Conservation (phyloP, 2,113 vertebrate genomes). For the Toxostoma redivivum region DNA sequence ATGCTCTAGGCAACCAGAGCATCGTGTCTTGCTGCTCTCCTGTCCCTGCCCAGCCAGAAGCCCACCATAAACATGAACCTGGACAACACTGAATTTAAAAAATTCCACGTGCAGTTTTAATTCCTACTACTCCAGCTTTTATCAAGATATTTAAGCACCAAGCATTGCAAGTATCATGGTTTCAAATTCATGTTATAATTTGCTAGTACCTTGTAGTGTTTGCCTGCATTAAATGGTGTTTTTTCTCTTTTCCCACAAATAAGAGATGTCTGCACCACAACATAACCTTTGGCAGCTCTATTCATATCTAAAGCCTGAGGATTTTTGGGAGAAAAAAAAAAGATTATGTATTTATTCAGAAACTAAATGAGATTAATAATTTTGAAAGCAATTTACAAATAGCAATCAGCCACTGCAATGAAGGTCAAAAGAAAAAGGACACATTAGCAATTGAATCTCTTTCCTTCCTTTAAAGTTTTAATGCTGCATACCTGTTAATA, state of each 20-base stretch:
- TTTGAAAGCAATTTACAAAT: slow-evolving; percentile 53
- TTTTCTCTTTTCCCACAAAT: slow-evolving; percentile 12
- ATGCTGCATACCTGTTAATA: slow-evolving; percentile 59
- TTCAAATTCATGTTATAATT: neutral
- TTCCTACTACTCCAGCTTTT: neutral
- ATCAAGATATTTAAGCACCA: neutral
- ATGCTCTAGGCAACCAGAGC: neutral
- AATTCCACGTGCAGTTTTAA: neutral
- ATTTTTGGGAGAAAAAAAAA: neutral
- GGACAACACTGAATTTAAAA: neutral
- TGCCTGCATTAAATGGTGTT: neutral
- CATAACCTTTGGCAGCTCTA: neutral
- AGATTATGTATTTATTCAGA: slow-evolving; percentile 26
- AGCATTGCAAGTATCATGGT: neutral
- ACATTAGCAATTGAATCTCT: slow-evolving; percentile 60
- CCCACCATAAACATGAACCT: neutral
- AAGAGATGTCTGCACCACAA: neutral
- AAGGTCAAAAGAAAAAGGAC: slow-evolving; percentile 64
- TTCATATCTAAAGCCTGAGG: neutral
- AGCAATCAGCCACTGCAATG: slow-evolving; percentile 39
- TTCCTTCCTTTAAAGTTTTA: slow-evolving; percentile 48
- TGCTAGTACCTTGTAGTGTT: neutral
- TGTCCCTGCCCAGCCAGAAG: neutral
- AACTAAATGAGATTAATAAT: slow-evolving; percentile 53
- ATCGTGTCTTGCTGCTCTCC: neutral